Conservation (phyloP, 92 coral and sea anemone species). For the Heteractis magnifica region DNA sequence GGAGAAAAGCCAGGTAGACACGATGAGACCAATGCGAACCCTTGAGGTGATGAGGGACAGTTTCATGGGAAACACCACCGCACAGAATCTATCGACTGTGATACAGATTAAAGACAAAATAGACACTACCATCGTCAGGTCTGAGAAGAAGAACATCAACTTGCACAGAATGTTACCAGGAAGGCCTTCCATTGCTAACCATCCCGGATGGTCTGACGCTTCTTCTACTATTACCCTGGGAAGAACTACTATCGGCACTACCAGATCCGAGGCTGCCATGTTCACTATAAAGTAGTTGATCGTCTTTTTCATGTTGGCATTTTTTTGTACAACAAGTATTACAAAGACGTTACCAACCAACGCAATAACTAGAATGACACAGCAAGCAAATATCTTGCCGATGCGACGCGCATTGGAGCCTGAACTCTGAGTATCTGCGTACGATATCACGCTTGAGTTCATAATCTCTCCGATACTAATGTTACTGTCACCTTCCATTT, state of each 20-base stretch:
- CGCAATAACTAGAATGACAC: conserved; percentile 6
- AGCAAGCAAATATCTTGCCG: conserved; percentile 28
- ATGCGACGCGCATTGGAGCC: not conserved
- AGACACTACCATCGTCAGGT: conserved; percentile 20
- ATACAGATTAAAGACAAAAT: conserved; percentile 30
- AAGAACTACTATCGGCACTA: conserved; percentile 19
- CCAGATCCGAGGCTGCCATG: conserved; percentile 33
- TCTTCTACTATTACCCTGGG: conserved; percentile 22
- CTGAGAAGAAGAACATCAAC: conserved; percentile 27
- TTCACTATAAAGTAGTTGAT: conserved; percentile 41
- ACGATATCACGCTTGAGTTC: not conserved
- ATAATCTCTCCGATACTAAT: not conserved
- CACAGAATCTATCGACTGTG: conserved; percentile 31
- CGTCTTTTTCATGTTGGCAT: conserved; percentile 34
- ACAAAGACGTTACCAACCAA: conserved; percentile 29
- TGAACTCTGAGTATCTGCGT: not conserved
- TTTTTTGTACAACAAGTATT: conserved; percentile 24
- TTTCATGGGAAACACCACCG: conserved; percentile 38
- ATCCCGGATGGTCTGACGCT: not conserved
- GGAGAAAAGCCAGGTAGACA: conserved; percentile 30
- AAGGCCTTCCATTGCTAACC: conserved; percentile 10
- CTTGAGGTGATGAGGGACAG: conserved; percentile 34
- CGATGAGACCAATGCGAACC: conserved; percentile 24
- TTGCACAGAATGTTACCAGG: conserved; percentile 26
- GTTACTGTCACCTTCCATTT: not conserved